A percentile compares a stretch with the other conserved stretches of the same genome.
Evolutionary conservation across 2,888 invertebrate species (phyloP).

Genomic region (Copidosoma aretas): DNA sequence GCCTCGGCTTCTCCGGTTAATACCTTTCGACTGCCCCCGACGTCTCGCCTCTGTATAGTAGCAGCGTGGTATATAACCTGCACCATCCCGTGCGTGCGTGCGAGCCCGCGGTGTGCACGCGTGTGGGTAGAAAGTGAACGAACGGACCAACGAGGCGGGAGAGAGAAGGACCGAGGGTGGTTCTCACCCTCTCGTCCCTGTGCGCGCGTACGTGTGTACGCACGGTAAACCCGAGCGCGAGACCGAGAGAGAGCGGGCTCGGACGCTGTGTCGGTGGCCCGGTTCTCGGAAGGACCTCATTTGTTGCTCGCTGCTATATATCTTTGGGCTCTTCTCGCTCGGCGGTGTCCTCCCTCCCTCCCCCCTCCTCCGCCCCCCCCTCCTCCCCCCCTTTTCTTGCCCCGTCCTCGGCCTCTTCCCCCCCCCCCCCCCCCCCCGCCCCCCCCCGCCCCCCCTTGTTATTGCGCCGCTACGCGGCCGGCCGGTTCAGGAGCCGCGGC

Average conservation of each 20-base stretch:
- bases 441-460: slow-evolving; percentile 6
- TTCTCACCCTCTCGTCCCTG: slow-evolving; percentile 57
- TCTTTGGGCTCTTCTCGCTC: slow-evolving; percentile 51
- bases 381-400: slow-evolving; percentile 5
- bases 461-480: slow-evolving; percentile 27
- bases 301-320: slow-evolving; percentile 62
- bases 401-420: slow-evolving; percentile 23
- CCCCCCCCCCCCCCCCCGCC: slow-evolving; percentile 14
- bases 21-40: slow-evolving; percentile 15
- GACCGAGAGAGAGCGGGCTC: slow-evolving; percentile 1
- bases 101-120: too few relatives aligned
- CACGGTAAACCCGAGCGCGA: too few relatives aligned
- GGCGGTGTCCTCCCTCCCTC: slow-evolving; percentile 9
- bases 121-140: slow-evolving; percentile 5
- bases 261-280: slow-evolving; percentile 61
- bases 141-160: slow-evolving; percentile 26
- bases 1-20: slow-evolving; percentile 22
- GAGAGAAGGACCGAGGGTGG: slow-evolving; percentile 51
- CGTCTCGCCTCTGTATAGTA: slow-evolving; percentile 7
- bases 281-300: slow-evolving; percentile 63
- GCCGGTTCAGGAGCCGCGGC: slow-evolving; percentile 8
- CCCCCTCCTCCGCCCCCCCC: slow-evolving; percentile 1
- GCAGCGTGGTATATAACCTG: too few relatives aligned
- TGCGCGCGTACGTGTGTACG: slow-evolving; percentile 22
- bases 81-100: too few relatives aligned